Evolutionary conservation across 2,888 invertebrate genomes (phyloP).

Genomic region (Dolomedes plantarius): DNA sequence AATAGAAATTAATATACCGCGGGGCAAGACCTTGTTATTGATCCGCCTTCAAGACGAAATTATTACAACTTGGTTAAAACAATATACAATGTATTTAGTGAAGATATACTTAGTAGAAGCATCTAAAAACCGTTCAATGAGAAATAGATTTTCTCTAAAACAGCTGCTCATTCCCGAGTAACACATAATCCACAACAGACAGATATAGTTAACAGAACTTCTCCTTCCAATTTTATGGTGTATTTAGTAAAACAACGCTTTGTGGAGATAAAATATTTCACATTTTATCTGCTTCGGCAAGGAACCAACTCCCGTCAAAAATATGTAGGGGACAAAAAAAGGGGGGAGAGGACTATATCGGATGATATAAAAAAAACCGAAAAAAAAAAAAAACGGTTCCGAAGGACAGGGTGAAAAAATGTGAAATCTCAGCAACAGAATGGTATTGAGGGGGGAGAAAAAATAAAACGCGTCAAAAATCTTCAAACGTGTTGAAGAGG

Average conservation of each 20-base stretch:
- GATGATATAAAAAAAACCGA: constrained; percentile 44
- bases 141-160: too few species aligned
- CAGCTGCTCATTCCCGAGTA: too few species aligned
- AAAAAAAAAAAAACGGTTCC: constrained; percentile 20
- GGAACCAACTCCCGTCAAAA: constrained; percentile 6
- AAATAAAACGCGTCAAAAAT: constrained; percentile 55
- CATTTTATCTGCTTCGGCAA: background rate
- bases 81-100: too few species aligned
- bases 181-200: too few species aligned
- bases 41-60: too few species aligned
- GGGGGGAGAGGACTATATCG: constrained; percentile 27
- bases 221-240: background rate
- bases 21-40: too few species aligned
- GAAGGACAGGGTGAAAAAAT: constrained; percentile 19
- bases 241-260: background rate
- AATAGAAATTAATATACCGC: too few species aligned
- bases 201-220: too few species aligned
- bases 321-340: background rate
- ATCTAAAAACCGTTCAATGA: too few species aligned
- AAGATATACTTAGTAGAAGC: too few species aligned
- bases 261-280: background rate
- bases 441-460: constrained; percentile 27
- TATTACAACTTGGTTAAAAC: too few species aligned
- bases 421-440: constrained; percentile 58
- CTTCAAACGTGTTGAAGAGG: constrained; percentile 65